Percentiles rank a stretch among this genome's conserved stretches.
phyloP scores from a whole-genome alignment of 2,797 vertebrate species.

The Gymnothorax javanicus region DNA sequence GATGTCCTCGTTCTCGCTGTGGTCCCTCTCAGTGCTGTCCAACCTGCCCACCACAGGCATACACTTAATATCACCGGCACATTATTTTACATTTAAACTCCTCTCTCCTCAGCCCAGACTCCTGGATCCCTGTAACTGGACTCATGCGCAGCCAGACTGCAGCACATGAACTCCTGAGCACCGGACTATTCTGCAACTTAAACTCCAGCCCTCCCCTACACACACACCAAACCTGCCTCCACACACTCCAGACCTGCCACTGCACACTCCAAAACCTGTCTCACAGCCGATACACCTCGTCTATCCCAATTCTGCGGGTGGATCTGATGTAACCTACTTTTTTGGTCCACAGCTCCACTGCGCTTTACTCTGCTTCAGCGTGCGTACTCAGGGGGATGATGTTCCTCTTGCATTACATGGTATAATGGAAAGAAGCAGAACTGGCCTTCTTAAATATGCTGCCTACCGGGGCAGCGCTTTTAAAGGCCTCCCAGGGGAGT shows the following conservation, averaged over 20 bases:
- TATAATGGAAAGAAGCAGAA: background rate
- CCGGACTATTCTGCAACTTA: background rate
- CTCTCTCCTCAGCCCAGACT: background rate
- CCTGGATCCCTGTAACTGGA: too few relatives aligned
- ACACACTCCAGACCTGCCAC: too few relatives aligned
- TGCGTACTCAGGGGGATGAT: background rate
- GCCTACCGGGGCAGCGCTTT: background rate
- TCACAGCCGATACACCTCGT: background rate
- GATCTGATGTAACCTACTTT: background rate
- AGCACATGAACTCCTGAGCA: background rate
- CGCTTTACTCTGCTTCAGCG: background rate
- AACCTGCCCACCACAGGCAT: constrained; percentile 64
- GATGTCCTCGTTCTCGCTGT: constrained; percentile 96
- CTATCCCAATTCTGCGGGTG: background rate
- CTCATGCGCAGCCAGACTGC: background rate
- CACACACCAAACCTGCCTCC: too few relatives aligned
- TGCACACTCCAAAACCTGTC: too few relatives aligned
- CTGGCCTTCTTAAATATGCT: background rate
- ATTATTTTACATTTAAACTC: background rate
- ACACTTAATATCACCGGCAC: background rate
- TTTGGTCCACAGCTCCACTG: background rate
- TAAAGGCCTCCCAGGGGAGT: background rate
- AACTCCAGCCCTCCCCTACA: too few relatives aligned
- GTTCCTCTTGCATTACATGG: background rate
- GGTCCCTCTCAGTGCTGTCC: constrained; percentile 91